Base-by-base conservation (phyloP, 2,797 vertebrate species). In the Galago senegalensis region DNA sequence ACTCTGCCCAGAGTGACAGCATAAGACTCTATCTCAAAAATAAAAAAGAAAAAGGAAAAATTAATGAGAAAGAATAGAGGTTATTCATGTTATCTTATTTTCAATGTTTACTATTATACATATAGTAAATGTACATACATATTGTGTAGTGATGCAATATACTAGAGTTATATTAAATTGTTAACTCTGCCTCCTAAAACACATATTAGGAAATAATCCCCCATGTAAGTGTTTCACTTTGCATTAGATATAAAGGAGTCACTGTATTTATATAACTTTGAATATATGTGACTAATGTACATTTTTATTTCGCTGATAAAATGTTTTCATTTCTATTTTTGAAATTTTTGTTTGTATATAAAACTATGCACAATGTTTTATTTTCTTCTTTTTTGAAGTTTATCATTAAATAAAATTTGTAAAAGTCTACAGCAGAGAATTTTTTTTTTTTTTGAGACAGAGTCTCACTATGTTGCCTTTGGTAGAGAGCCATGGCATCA, bases 71-170 rank as follows among this genome's bases (percentile, higher is more conserved):
- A 37, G 29, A 63, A 40, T 83, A 14, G 46, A 84, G n/a, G 18
- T 56, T 49, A 76, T 17, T 80, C 49, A 86, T 40, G 53, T 25
- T 79, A 60, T 60, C 56, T 40, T 72, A n/a, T 17, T 61, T 87
- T 81, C 3, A 56, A n/a, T 70, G 31, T 53, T 89, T 17, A 69
- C 2, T 49, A 70, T 83, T 82, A 70, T 43, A 73, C 37, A 83
- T 79, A 53, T 43, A 43, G 40, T 43, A 43, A 43, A 43, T 43
- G 40, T 43, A 43, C 40, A 43, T 43, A 43, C 40, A 43, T 96
- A 79, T 94, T 97, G 92, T 97, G 93, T 92, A 92, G 95, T 98
- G 96, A 89, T 98, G 96, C 96, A 91, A 95, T 95, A 97, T 97
- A 89, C 87, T 97, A 96, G 85, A 97, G 77, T 98, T 93, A 95